These are phyloP conservation scores for Mantis religiosa DNA, from an alignment of 2,888 invertebrate species.

Conservation along the genomic window DNA sequence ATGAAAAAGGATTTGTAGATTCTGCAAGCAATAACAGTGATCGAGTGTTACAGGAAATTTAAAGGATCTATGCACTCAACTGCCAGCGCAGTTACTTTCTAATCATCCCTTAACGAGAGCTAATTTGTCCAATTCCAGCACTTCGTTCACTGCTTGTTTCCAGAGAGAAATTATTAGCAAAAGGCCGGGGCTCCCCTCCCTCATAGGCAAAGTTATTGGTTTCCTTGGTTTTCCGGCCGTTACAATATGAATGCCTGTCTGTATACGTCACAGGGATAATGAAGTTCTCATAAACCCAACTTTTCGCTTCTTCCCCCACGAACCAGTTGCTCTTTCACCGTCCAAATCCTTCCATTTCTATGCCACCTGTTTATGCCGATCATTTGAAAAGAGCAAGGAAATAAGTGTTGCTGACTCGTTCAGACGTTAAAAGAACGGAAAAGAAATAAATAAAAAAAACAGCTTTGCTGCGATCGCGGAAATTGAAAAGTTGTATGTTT, in stretches of 20 bases:
- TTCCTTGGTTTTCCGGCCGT: not conserved
- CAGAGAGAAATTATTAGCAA: not conserved
- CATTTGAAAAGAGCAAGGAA: not conserved
- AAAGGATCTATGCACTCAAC: too few species aligned
- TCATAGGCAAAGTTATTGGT: not conserved
- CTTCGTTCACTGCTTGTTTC: not conserved
- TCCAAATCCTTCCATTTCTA: not conserved
- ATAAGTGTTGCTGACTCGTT: not conserved
- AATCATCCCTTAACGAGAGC: not conserved
- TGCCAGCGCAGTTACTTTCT: too few species aligned
- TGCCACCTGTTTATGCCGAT: not conserved
- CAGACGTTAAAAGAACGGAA: not conserved
- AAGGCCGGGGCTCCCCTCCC: not conserved
- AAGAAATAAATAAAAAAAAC: not conserved
- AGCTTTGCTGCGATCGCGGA: not conserved
- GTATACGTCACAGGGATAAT: not conserved
- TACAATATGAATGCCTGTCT: not conserved
- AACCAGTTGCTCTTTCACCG: not conserved
- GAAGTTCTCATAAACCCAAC: not conserved
- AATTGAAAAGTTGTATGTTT: not conserved
- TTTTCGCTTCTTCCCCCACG: not conserved
- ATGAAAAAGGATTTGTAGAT: too few species aligned
- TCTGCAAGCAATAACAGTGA: too few species aligned
- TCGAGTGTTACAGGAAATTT: too few species aligned
- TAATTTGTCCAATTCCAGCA: not conserved